phyloP scores from a whole-genome alignment of 1,140 invertebrate genomes.

The Drosophila persimilis region DNA sequence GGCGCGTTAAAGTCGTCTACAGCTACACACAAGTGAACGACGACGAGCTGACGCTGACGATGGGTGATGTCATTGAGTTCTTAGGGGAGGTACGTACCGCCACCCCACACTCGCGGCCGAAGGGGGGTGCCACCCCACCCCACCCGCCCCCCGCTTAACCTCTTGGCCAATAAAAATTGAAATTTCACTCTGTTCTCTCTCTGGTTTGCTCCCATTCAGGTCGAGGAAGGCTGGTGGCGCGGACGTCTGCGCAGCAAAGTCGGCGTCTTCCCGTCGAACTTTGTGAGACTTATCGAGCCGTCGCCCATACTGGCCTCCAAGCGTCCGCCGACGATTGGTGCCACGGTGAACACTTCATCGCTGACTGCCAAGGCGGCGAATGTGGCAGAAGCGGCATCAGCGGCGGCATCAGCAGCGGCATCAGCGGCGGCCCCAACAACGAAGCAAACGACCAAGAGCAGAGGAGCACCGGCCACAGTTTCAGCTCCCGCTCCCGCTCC shows the following conservation, averaged over 20 bases:
- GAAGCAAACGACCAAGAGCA: conserved; percentile 65
- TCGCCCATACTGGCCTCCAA: conserved; percentile 80
- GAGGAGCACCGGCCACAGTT: conserved; percentile 22
- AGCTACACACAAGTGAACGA: conserved; percentile 95
- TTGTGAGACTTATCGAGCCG: conserved; percentile 89
- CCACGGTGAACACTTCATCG: conserved; percentile 57
- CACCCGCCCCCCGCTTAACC: conserved; percentile 67
- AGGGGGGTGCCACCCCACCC: conserved; percentile 31
- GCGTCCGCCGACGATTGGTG: conserved; percentile 73
- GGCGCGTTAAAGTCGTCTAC: conserved; percentile 92
- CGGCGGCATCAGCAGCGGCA: conserved; percentile 13
- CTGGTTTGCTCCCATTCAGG: conserved; percentile 70
- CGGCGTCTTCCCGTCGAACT: conserved; percentile 97
- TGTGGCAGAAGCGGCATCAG: conserved; percentile 24
- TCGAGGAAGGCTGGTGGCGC: conserved; percentile 95
- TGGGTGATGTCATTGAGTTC: conserved; percentile 94
- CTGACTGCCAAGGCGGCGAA: conserved; percentile 50
- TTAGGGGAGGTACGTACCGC: conserved; percentile 89
- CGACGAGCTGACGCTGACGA: conserved; percentile 93
- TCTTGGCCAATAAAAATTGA: conserved; percentile 69
- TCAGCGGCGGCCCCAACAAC: conserved; percentile 32
- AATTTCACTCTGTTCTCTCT: conserved; percentile 20
- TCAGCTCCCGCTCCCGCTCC: conserved; percentile 17
- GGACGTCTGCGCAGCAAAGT: conserved; percentile 89
- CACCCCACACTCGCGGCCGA: conserved; percentile 1